phyloP scores from a whole-genome alignment of 92 coral and sea anemone species.

The Zoanthus sansibaricus region DNA sequence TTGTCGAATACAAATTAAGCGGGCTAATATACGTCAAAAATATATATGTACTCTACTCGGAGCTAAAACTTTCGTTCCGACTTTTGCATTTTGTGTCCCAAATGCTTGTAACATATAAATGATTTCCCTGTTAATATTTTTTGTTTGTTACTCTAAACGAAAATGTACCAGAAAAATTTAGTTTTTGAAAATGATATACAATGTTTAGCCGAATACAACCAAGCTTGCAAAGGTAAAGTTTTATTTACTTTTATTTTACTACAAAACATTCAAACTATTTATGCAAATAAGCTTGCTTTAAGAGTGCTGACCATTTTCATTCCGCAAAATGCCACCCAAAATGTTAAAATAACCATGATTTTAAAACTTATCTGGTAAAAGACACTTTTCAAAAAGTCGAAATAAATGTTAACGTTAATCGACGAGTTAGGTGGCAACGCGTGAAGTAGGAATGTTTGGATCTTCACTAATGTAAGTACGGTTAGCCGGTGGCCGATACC shows the following conservation, averaged over 20 bases:
- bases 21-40: background rate
- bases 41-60: background rate
- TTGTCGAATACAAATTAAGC: background rate
- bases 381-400: too few relatives aligned
- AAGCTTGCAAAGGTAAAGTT: background rate
- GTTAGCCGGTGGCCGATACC: too few relatives aligned
- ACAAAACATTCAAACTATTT: slow-evolving; percentile 1
- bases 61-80: background rate
- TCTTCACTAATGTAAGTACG: too few relatives aligned
- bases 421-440: too few relatives aligned
- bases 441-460: too few relatives aligned
- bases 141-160: background rate
- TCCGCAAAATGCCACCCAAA: too few relatives aligned
- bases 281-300: background rate
- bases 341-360: too few relatives aligned
- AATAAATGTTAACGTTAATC: too few relatives aligned
- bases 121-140: background rate
- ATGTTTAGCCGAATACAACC: background rate
- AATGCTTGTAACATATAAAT: background rate
- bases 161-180: background rate
- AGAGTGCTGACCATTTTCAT: too few relatives aligned
- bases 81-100: background rate
- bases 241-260: background rate
- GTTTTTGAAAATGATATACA: background rate
- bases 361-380: too few relatives aligned